A percentile compares a stretch with the other conserved stretches of the same genome.
Evolutionary conservation across 2,797 vertebrate species (phyloP).

Genomic region (Hafferia zeledoni): DNA sequence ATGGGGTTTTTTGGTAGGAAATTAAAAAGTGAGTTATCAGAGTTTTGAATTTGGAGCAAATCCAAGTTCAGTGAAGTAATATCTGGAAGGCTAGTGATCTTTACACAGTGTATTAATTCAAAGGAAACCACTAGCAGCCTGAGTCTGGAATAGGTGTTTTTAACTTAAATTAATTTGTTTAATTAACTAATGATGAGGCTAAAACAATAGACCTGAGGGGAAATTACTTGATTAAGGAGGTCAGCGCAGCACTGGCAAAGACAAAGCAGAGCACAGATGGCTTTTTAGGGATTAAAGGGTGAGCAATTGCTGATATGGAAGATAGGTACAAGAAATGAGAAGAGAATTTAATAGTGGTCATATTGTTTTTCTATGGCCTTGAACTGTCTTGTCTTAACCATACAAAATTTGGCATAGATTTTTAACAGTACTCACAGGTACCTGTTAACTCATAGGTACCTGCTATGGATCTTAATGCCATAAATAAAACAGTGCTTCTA

Average conservation of each 20-base stretch:
- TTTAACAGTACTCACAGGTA: background rate
- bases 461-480: background rate
- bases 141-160: background rate
- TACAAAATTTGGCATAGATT: background rate
- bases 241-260: background rate
- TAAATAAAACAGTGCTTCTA: background rate
- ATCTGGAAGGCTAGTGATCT: background rate
- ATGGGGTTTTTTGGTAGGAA: background rate
- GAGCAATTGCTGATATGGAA: background rate
- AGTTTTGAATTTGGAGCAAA: background rate
- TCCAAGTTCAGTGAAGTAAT: background rate
- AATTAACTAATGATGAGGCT: background rate
- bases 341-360: background rate
- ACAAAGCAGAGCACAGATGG: background rate
- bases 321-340: background rate
- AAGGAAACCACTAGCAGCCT: background rate
- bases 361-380: background rate
- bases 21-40: background rate
- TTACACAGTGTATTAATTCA: background rate
- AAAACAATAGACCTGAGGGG: background rate
- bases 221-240: background rate
- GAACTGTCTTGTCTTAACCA: background rate
- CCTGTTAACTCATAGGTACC: background rate
- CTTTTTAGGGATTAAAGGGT: background rate
- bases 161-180: background rate